Conservation (phyloP, 35 echinoderm and acorn worm species). For the Apostichopus californicus region DNA sequence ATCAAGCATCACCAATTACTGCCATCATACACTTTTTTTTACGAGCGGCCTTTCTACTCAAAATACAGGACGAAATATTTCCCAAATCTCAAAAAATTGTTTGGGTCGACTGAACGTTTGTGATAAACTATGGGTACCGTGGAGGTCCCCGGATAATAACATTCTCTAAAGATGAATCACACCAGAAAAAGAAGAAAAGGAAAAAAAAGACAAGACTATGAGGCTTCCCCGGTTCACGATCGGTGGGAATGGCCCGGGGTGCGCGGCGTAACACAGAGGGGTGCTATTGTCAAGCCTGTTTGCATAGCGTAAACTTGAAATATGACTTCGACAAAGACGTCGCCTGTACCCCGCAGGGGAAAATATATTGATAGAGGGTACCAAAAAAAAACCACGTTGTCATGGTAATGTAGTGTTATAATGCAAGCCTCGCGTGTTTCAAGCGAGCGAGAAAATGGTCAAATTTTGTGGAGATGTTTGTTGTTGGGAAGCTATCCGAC, state of each 20-base stretch:
- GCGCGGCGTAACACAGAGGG: constrained; percentile 31
- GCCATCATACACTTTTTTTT: too few relatives aligned
- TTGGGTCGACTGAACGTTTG: too few relatives aligned
- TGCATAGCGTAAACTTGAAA: constrained; percentile 45
- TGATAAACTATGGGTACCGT: neutral
- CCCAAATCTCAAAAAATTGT: too few relatives aligned
- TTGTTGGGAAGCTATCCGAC: constrained; percentile 1
- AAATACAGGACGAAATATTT: too few relatives aligned
- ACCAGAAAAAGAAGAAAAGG: too few relatives aligned
- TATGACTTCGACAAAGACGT: constrained; percentile 42
- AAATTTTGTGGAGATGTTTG: neutral
- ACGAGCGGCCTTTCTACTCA: too few relatives aligned
- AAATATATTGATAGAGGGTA: neutral
- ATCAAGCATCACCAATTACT: too few relatives aligned
- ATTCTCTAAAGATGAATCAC: constrained; percentile 21
- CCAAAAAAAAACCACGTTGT: neutral
- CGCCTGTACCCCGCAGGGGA: constrained; percentile 33
- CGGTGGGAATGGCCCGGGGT: constrained; percentile 33
- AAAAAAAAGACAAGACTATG: neutral
- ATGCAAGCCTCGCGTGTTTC: constrained; percentile 6
- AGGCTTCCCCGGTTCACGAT: constrained; percentile 24
- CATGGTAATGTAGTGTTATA: neutral
- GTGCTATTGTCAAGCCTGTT: constrained; percentile 21
- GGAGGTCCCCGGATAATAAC: constrained; percentile 8
- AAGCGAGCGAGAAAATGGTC: neutral